Conservation (phyloP, 2,113 vertebrate species). For the Chloropsis cyanopogon region DNA sequence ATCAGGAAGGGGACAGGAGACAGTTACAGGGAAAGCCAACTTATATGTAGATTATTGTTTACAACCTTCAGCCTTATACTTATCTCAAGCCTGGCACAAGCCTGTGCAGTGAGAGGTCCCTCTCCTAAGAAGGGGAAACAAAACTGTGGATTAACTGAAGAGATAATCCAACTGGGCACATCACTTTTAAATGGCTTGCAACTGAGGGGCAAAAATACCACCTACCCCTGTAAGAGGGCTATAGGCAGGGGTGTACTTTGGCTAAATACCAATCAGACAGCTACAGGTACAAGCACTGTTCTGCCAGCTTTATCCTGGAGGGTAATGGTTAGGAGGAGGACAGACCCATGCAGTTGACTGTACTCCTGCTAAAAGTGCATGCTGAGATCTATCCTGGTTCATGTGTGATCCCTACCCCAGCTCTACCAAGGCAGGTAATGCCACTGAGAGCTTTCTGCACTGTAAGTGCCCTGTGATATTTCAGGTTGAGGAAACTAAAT, state of each 20-base stretch:
- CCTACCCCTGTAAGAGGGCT: neutral
- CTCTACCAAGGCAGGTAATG: neutral
- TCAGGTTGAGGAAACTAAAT: neutral
- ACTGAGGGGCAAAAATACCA: neutral
- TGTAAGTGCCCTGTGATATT: fast-evolving
- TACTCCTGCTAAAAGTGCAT: neutral
- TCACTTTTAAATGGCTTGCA: neutral
- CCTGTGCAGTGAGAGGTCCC: neutral
- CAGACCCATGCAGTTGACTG: neutral
- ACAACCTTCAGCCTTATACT: neutral
- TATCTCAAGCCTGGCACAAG: neutral
- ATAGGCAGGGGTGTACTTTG: neutral
- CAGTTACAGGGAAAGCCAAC: neutral
- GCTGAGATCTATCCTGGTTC: fast-evolving
- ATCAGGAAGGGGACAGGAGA: neutral
- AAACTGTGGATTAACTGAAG: neutral
- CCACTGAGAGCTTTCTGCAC: neutral
- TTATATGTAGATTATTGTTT: neutral
- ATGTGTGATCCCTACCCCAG: neutral
- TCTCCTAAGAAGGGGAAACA: neutral
- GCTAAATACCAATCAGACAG: neutral
- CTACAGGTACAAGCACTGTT: neutral
- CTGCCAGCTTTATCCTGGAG: neutral
- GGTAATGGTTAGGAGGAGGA: neutral
- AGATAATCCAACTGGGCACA: neutral